Base-by-base conservation (phyloP, 2,797 vertebrate species). In the Phrynocephalus forsythii region DNA sequence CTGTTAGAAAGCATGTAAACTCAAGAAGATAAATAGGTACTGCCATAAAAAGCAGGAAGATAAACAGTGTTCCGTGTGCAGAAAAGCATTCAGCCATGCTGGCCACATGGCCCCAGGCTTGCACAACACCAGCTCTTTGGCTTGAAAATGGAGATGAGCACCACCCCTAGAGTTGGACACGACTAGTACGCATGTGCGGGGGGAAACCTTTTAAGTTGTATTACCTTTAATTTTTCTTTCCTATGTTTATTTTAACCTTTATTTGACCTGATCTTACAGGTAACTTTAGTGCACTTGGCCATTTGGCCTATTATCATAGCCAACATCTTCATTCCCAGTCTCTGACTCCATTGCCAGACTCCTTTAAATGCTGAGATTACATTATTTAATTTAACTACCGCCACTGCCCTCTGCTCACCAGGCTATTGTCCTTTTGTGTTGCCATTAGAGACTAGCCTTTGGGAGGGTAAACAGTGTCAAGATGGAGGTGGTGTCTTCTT, bases 331-430 rank as follows among this genome's bases (percentile, higher is more conserved):
- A 73, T 28, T 50, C 67, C 33, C 30, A 60, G 22, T 71, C 66
- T 22, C 67, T 86, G 77, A 79, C 77, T 86, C 85, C 77, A 72
- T 22, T 86, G 67, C 67, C 71, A 60, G 48, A 60, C 71, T 48
- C 67, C 28, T 33, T 86, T 79, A 86, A 86, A 66, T 68, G 75
- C 66, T 52, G 76, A 79, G 84, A 79, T 79, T 85, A 79, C 52
- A 50, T 66, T 9, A 79, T 79, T 86, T 69, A 26, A 67, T 38
- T 48, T 84, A 84, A 71, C 44, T 79, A 28, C 15, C 24, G 3
- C 30, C 30, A 79, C 38, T 71, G 67, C 22, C 30, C 6, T 38
- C 77, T 9, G 15, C 28, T 71, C 10, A 69, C 0, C 0, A 3
- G 48, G 68, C 63, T 91, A 44, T 30, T 87, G 79, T 44, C 78